Conservation (phyloP, 2,888 invertebrate genomes). For the Sarcophaga carnaria region DNA sequence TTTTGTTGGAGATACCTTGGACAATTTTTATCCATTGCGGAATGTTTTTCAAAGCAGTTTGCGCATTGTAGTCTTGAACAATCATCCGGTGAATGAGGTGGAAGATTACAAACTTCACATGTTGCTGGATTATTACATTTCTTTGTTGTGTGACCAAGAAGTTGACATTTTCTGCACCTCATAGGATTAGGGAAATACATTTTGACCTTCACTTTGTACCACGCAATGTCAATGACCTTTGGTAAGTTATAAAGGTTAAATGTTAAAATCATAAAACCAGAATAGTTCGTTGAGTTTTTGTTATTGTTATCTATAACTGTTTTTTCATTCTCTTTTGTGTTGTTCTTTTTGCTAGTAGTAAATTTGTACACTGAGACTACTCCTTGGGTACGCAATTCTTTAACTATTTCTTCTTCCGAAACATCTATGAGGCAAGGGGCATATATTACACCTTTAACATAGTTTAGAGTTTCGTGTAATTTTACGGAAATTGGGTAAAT, state of each 20-base stretch:
- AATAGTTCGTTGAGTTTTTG: not conserved
- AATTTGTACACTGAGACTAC: constrained; percentile 18
- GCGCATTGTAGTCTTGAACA: constrained; percentile 20
- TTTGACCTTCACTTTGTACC: constrained; percentile 13
- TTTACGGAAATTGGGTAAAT: constrained; percentile 16
- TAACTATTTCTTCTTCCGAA: constrained; percentile 45
- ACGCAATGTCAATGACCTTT: not conserved
- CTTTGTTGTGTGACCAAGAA: constrained; percentile 45
- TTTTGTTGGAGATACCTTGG: constrained; percentile 14
- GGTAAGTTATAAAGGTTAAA: not conserved
- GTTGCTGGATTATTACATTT: not conserved
- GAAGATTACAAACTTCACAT: constrained; percentile 8
- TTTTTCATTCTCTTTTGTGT: not conserved
- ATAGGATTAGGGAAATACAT: constrained; percentile 38
- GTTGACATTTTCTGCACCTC: constrained; percentile 40
- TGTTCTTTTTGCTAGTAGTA: not conserved
- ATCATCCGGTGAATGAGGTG: too few relatives aligned
- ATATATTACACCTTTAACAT: constrained; percentile 36
- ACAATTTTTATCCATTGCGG: constrained; percentile 27
- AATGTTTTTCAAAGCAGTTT: constrained; percentile 13
- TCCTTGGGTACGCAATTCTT: constrained; percentile 35
- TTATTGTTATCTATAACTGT: not conserved
- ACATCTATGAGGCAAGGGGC: constrained; percentile 48
- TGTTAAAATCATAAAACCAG: not conserved
- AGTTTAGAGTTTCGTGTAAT: constrained; percentile 34